Percentiles rank a stretch among this genome's conserved stretches.
Evolutionary conservation across 2,888 invertebrate species (phyloP).

Genomic region (Apodemia zela): DNA sequence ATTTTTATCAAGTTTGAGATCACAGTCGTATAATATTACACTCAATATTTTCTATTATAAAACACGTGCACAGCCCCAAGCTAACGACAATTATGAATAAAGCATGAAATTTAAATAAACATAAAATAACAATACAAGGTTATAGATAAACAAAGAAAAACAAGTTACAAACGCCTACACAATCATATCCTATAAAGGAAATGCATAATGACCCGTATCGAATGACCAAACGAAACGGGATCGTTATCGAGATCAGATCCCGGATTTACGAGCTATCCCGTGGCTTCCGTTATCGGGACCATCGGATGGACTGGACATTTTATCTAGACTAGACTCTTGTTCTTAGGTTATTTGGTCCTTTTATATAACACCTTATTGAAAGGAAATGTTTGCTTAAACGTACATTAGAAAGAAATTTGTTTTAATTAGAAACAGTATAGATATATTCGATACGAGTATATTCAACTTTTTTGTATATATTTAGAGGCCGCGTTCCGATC

Average conservation of each 20-base stretch:
- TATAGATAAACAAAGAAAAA: conserved; percentile 8
- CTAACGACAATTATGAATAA: not conserved
- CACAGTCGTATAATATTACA: too few relatives aligned
- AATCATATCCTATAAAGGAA: conserved; percentile 35
- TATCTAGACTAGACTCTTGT: conserved; percentile 10
- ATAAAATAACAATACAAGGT: conserved; percentile 7
- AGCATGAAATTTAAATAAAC: conserved; percentile 4
- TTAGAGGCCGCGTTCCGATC: too few relatives aligned
- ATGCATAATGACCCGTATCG: conserved; percentile 51
- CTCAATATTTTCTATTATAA: not conserved
- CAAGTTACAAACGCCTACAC: conserved; percentile 17
- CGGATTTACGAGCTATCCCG: conserved; percentile 46
- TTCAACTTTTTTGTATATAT: too few relatives aligned
- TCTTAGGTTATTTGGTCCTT: conserved; percentile 5
- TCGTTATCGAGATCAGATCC: conserved; percentile 51
- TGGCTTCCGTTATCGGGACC: conserved; percentile 43
- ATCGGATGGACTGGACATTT: conserved; percentile 20
- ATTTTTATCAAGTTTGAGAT: too few relatives aligned
- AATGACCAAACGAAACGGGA: conserved; percentile 46
- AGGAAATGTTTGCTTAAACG: not conserved
- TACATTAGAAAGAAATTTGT: too few relatives aligned
- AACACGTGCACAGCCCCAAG: conserved; percentile 1
- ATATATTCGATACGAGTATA: too few relatives aligned
- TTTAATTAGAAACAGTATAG: too few relatives aligned
- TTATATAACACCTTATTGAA: not conserved